A percentile compares a stretch with the other conserved stretches of the same genome.
phyloP scores from a whole-genome alignment of 2,113 vertebrate species.

The Rhinopomastus cyanomelas region DNA sequence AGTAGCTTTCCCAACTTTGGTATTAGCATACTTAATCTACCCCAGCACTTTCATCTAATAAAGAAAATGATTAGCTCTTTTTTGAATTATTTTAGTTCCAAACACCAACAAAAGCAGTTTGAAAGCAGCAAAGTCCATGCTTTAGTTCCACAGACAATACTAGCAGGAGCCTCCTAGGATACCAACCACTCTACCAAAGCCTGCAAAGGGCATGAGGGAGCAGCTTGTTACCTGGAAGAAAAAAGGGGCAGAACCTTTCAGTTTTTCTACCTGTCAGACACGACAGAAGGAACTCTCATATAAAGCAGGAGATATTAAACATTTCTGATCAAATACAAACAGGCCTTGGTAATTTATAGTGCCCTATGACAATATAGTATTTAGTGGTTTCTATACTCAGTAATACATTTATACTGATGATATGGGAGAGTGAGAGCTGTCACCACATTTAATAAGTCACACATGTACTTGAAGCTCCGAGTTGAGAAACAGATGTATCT shows the following conservation, averaged over 20 bases:
- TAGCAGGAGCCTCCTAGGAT: slow-evolving; percentile 36
- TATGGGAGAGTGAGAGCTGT: not conserved
- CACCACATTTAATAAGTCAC: not conserved
- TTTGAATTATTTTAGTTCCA: not conserved
- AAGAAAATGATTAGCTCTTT: not conserved
- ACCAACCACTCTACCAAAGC: slow-evolving; percentile 80
- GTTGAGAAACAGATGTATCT: not conserved
- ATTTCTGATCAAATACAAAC: not conserved
- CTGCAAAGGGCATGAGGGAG: slow-evolving; percentile 78
- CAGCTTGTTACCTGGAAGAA: slow-evolving; percentile 76
- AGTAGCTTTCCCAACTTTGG: not conserved
- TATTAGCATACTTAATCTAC: not conserved
- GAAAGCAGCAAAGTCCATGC: slow-evolving; percentile 7
- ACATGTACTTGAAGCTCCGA: not conserved
- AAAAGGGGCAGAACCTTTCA: slow-evolving; percentile 55
- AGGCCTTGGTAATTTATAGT: not conserved
- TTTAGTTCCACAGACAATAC: not conserved
- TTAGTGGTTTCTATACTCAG: not conserved
- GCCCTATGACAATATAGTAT: not conserved
- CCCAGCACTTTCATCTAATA: not conserved
- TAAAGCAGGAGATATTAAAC: not conserved
- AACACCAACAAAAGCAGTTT: not conserved
- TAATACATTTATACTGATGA: not conserved
- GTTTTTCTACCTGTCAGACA: not conserved
- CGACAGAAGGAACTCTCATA: not conserved